Evolutionary conservation across 2,888 invertebrate genomes (phyloP).

Genomic region (Leucozona laternaria): DNA sequence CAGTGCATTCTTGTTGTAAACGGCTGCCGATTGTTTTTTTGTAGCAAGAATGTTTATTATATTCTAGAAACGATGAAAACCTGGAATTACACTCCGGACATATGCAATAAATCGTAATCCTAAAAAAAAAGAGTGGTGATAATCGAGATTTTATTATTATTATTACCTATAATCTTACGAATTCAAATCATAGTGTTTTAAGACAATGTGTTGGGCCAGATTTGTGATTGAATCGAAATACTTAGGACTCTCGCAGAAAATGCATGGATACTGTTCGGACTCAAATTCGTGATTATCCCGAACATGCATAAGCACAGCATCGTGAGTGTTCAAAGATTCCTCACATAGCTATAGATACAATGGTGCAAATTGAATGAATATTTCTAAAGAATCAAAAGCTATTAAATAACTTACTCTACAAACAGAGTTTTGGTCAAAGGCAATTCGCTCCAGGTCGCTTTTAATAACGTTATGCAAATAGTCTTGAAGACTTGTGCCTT

Average conservation of each 20-base stretch:
- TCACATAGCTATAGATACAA: slow-evolving; percentile 57
- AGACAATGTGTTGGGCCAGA: slow-evolving; percentile 80
- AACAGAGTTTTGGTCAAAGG: slow-evolving; percentile 58
- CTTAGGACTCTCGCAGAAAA: slow-evolving; percentile 76
- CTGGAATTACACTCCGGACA: slow-evolving; percentile 80
- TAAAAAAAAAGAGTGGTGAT: neutral
- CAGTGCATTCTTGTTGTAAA: slow-evolving; percentile 77
- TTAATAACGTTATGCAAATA: slow-evolving; percentile 52
- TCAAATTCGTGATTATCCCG: slow-evolving; percentile 47
- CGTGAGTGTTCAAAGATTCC: slow-evolving; percentile 56
- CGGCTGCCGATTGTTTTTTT: slow-evolving; percentile 78
- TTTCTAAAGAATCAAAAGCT: neutral
- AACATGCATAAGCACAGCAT: slow-evolving; percentile 57
- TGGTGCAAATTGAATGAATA: too few species aligned
- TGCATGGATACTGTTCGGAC: slow-evolving; percentile 77
- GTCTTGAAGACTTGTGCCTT: neutral
- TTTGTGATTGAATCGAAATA: slow-evolving; percentile 72
- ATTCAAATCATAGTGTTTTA: slow-evolving; percentile 79
- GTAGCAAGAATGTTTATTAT: slow-evolving; percentile 82
- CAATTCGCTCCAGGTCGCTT: slow-evolving; percentile 66
- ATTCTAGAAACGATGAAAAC: slow-evolving; percentile 80
- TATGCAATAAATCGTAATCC: slow-evolving; percentile 76
- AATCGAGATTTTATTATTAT: neutral
- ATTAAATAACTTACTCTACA: slow-evolving; percentile 63
- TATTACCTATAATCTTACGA: slow-evolving; percentile 57